Conservation (phyloP, 2,113 vertebrate genomes). For the Psilopsiagon aymara region DNA sequence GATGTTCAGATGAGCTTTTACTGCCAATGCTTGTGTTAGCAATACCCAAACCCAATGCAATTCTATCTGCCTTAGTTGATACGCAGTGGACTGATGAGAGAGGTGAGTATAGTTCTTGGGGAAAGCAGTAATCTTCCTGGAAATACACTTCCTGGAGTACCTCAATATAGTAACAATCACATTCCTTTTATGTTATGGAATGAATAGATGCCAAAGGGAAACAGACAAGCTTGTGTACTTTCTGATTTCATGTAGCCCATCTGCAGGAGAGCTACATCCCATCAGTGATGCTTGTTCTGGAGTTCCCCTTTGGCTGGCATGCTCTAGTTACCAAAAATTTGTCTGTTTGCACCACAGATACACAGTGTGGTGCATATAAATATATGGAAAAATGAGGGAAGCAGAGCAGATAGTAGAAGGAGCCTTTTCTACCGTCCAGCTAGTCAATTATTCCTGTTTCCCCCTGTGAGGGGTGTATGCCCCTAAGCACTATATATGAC, state of each 20-base stretch:
- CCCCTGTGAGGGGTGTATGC: not conserved
- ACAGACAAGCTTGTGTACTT: not conserved
- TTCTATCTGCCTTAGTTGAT: not conserved
- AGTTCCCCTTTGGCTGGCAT: not conserved
- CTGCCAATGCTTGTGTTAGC: not conserved
- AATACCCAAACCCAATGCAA: not conserved
- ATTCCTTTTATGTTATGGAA: not conserved
- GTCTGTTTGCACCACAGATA: not conserved
- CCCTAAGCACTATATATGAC: not conserved
- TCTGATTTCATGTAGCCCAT: not conserved
- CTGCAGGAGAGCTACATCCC: not conserved
- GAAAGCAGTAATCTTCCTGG: not conserved
- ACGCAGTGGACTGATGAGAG: not conserved
- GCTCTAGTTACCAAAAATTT: not conserved
- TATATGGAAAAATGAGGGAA: not conserved
- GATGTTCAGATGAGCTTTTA: not conserved
- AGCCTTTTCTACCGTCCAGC: not conserved
- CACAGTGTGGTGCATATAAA: not conserved
- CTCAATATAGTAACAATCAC: not conserved
- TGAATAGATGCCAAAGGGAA: not conserved
- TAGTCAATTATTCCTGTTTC: not conserved
- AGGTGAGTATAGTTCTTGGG: not conserved
- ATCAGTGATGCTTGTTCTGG: not conserved
- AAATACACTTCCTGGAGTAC: not conserved
- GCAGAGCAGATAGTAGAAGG: not conserved